A percentile compares a stretch with the other conserved stretches of the same genome.
phyloP scores from a whole-genome alignment of 1,140 invertebrate genomes.

The Bacillus rossius region DNA sequence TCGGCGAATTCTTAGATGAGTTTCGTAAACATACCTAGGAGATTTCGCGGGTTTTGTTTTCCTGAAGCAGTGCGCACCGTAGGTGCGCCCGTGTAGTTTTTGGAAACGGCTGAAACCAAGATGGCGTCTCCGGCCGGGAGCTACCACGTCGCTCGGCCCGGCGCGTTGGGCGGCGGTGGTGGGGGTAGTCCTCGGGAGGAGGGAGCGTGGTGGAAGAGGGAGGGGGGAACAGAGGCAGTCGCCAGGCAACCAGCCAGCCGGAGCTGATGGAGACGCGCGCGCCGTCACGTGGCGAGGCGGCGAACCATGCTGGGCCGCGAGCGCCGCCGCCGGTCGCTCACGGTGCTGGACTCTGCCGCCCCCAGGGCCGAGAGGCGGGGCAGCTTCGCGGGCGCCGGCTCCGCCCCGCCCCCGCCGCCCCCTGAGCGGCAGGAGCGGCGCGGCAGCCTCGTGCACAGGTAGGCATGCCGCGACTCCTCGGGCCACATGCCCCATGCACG shows the following conservation, averaged over 20 bases:
- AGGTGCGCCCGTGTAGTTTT: too few species aligned
- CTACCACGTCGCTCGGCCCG: too few species aligned
- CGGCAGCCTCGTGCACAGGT: slow-evolving; percentile 36
- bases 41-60: too few species aligned
- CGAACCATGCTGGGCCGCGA: slow-evolving; percentile 14
- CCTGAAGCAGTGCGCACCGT: too few species aligned
- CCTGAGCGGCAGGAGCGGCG: slow-evolving; percentile 26
- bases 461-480: slow-evolving; percentile 22
- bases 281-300: slow-evolving; percentile 1
- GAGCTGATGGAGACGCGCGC: neutral
- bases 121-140: too few species aligned
- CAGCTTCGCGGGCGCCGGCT: slow-evolving; percentile 24
- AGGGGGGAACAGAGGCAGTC: neutral
- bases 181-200: neutral
- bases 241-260: neutral
- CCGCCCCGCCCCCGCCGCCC: slow-evolving; percentile 18
- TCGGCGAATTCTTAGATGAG: too few species aligned
- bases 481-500: slow-evolving; percentile 24
- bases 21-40: too few species aligned
- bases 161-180: too few species aligned
- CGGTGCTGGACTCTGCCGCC: slow-evolving; percentile 19
- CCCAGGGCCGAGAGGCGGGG: slow-evolving; percentile 22
- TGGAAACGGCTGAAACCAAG: too few species aligned
- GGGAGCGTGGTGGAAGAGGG: neutral
- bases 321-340: slow-evolving; percentile 34